Conservation (phyloP, 1,140 invertebrate species). For the Lucilia cuprina region DNA sequence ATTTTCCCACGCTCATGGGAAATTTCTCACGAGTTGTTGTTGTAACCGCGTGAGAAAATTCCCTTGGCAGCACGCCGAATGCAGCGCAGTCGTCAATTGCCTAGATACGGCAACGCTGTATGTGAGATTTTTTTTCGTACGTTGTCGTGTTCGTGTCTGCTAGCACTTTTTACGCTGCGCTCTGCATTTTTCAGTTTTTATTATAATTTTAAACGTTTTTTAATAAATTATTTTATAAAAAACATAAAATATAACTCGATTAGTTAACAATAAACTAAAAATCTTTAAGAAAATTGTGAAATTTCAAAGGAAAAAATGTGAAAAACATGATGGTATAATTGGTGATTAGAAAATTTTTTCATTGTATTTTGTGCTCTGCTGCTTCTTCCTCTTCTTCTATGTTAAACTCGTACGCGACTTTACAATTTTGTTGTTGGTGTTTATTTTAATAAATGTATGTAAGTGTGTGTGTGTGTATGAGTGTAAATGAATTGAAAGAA, state of each 20-base stretch:
- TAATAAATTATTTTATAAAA: slow-evolving; percentile 2
- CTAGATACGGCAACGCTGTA: neutral
- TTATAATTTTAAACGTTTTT: slow-evolving; percentile 13
- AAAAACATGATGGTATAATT: slow-evolving; percentile 38
- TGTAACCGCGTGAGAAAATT: slow-evolving; percentile 28
- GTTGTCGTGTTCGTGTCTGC: slow-evolving; percentile 39
- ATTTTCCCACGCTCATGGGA: slow-evolving; percentile 45
- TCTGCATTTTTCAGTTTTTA: slow-evolving; percentile 39
- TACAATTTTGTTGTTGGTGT: neutral
- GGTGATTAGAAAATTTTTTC: slow-evolving; percentile 35
- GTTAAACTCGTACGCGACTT: slow-evolving; percentile 33
- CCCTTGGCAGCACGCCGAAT: slow-evolving; percentile 36
- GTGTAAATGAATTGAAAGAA: slow-evolving; percentile 18
- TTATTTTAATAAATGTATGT: neutral
- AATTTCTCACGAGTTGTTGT: slow-evolving; percentile 43
- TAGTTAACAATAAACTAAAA: neutral
- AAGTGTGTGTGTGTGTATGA: slow-evolving; percentile 17
- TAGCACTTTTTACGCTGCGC: slow-evolving; percentile 33
- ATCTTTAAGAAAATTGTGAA: neutral
- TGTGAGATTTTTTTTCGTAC: slow-evolving; percentile 47
- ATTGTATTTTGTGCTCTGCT: slow-evolving; percentile 28
- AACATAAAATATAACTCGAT: neutral
- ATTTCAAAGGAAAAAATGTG: neutral
- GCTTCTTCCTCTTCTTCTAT: slow-evolving; percentile 31
- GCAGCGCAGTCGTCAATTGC: slow-evolving; percentile 26